Conservation (phyloP, 2,888 invertebrate species). For the Sarcophaga caerulescens region DNA sequence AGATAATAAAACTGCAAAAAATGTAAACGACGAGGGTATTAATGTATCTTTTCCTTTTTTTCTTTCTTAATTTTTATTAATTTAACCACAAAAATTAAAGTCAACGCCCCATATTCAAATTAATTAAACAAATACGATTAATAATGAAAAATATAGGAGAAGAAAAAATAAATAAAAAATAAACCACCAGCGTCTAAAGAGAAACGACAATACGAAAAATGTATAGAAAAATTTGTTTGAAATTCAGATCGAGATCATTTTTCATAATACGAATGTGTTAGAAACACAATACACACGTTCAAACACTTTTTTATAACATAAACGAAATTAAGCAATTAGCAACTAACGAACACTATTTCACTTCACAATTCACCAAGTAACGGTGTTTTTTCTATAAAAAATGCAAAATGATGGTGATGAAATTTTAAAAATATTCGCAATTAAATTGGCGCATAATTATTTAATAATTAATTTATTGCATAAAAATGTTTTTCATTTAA, state of each 20-base stretch:
- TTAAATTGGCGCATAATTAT: neutral
- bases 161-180: no score
- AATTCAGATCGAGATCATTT: neutral
- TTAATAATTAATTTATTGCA: neutral
- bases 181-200: neutral
- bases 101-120: conserved; percentile 63
- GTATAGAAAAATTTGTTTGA: neutral
- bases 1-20: conserved; percentile 4
- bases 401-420: neutral
- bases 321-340: neutral
- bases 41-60: neutral
- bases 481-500: neutral
- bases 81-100: conserved; percentile 44
- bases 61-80: conserved; percentile 1
- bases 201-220: neutral
- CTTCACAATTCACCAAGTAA: neutral
- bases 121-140: conserved; percentile 26
- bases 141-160: neutral
- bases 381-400: neutral
- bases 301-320: neutral
- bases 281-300: neutral
- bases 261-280: neutral
- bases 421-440: neutral
- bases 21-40: neutral
- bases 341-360: neutral